These are phyloP conservation scores for Acrocephalus arundinaceus DNA, from an alignment of 2,113 vertebrate genomes.

Conservation along the genomic window DNA sequence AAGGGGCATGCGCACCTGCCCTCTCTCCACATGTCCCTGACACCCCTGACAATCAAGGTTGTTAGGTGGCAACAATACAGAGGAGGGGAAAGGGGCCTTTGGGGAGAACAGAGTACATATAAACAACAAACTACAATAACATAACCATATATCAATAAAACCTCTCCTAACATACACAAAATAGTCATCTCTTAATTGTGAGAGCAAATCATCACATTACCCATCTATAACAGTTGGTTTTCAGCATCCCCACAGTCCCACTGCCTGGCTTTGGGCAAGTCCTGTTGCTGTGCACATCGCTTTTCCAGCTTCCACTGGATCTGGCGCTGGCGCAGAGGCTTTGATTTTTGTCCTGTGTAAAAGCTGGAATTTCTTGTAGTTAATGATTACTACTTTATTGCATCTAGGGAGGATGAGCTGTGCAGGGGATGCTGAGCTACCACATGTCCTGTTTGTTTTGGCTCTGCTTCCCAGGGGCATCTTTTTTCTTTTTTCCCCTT, in stretches of 20 bases:
- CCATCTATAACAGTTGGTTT: not conserved
- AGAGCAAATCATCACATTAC: not conserved
- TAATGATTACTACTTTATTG: not conserved
- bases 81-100: not conserved
- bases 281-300: fast-evolving
- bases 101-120: not conserved
- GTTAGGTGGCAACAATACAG: not conserved
- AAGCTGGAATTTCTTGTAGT: not conserved
- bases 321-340: not conserved
- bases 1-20: too few species aligned
- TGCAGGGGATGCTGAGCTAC: not conserved
- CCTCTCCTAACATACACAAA: not conserved
- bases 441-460: not conserved
- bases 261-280: not conserved
- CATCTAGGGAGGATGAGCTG: not conserved
- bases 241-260: not conserved
- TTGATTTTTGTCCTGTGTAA: not conserved
- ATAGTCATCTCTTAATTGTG: not conserved
- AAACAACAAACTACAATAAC: not conserved
- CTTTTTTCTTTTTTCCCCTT: not conserved
- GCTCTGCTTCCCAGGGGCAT: not conserved
- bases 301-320: not conserved
- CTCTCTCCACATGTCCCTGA: not conserved
- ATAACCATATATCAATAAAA: not conserved
- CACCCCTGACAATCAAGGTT: not conserved